Conservation (phyloP, 2,797 vertebrate genomes). For the Iguana delicatissima region DNA sequence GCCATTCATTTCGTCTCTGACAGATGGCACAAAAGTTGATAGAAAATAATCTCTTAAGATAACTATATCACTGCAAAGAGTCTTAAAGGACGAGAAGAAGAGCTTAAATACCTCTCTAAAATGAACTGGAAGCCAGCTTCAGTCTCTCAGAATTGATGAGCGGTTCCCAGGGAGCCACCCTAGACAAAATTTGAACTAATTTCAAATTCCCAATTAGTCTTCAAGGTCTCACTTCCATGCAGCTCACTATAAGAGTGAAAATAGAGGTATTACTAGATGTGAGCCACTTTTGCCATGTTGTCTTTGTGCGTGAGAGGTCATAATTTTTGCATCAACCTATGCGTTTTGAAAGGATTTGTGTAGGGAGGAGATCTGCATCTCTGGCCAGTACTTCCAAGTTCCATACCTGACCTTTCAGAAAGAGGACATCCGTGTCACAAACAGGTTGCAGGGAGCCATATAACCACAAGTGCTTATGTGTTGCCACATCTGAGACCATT, state of each 20-base stretch:
- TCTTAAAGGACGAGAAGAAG: not conserved
- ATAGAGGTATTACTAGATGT: not conserved
- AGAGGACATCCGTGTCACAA: not conserved
- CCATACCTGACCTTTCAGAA: not conserved
- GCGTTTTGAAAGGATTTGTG: not conserved
- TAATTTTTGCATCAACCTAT: not conserved
- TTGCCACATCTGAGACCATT: not conserved
- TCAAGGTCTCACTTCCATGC: not conserved
- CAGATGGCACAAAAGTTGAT: not conserved
- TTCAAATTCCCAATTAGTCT: not conserved
- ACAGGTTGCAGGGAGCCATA: not conserved
- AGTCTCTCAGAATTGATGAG: not conserved
- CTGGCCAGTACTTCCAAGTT: not conserved
- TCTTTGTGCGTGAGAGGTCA: not conserved
- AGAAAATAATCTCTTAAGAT: too few species aligned
- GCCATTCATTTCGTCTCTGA: not conserved
- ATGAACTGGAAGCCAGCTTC: too few species aligned
- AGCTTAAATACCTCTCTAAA: not conserved
- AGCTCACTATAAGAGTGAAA: not conserved
- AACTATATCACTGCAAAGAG: not conserved
- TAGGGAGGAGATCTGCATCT: not conserved
- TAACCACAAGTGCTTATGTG: not conserved
- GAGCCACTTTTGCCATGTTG: not conserved
- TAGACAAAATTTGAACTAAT: not conserved
- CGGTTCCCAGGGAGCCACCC: too few species aligned